Conservation (phyloP, 1,140 invertebrate species). For the Geopemphigus sp. region DNA sequence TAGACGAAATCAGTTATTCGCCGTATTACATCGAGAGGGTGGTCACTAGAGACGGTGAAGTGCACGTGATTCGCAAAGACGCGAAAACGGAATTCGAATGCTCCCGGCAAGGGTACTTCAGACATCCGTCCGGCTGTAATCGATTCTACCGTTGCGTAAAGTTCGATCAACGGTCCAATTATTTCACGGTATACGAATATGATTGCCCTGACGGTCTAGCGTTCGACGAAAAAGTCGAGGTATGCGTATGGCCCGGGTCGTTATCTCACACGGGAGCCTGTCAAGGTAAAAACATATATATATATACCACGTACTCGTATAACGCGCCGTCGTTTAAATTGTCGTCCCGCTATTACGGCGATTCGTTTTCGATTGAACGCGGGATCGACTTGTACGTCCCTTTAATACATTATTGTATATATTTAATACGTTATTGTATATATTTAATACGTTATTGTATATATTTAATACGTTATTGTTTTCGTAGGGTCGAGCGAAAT, state of each 20-base stretch:
- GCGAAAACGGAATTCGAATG: slow-evolving; percentile 73
- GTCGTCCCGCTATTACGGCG: too few species aligned
- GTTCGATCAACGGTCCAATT: slow-evolving; percentile 70
- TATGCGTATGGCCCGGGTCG: slow-evolving; percentile 79
- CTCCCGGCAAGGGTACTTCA: slow-evolving; percentile 74
- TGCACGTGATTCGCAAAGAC: slow-evolving; percentile 69
- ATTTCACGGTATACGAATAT: slow-evolving; percentile 78
- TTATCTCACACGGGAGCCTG: slow-evolving; percentile 69
- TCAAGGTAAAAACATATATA: slow-evolving; percentile 54
- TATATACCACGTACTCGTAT: too few species aligned
- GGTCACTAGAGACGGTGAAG: slow-evolving; percentile 70
- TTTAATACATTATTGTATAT: too few species aligned
- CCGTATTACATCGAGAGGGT: slow-evolving; percentile 71
- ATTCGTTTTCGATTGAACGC: too few species aligned
- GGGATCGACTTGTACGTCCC: too few species aligned
- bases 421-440: too few species aligned
- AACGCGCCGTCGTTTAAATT: too few species aligned
- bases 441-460: too few species aligned
- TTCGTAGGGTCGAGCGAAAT: slow-evolving; percentile 68
- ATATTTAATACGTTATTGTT: too few species aligned
- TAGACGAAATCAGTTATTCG: slow-evolving; percentile 55
- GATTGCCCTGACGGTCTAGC: slow-evolving; percentile 78
- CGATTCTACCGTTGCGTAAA: slow-evolving; percentile 82
- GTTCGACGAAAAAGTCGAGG: slow-evolving; percentile 74
- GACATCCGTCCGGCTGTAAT: slow-evolving; percentile 53